Percentiles rank a stretch among this genome's conserved stretches.
phyloP scores from a whole-genome alignment of 2,797 vertebrate species.

The Meda fulgida region DNA sequence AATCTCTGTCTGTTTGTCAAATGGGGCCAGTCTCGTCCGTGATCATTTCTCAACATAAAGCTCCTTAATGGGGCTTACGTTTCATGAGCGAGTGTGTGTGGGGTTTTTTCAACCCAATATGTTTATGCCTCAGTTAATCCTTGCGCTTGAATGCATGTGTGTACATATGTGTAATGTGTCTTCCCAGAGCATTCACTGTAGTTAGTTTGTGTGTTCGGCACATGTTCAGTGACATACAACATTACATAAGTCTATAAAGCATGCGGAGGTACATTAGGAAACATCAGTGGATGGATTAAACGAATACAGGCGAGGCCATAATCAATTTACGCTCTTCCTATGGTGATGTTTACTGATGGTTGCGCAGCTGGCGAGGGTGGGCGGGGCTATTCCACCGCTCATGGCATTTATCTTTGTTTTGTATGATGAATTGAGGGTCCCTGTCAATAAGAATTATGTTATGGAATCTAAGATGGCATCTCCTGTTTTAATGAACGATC shows the following conservation, averaged over 20 bases:
- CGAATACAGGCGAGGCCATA: slow-evolving; percentile 1
- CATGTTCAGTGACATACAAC: slow-evolving; percentile 21
- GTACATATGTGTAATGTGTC: background rate
- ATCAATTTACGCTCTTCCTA: slow-evolving; percentile 26
- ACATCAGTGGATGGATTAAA: slow-evolving; percentile 1
- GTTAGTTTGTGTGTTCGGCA: slow-evolving; percentile 17
- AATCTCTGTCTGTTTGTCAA: slow-evolving; percentile 6
- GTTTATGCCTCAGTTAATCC: slow-evolving; percentile 34
- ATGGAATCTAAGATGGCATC: slow-evolving; percentile 52
- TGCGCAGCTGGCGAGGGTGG: background rate
- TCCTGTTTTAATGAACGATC: slow-evolving; percentile 7
- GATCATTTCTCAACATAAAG: slow-evolving; percentile 38
- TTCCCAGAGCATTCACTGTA: background rate
- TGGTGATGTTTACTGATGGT: slow-evolving; percentile 28
- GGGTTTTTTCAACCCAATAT: background rate
- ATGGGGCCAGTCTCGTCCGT: background rate
- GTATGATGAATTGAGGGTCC: slow-evolving; percentile 66
- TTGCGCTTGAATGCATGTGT: background rate
- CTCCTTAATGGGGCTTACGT: slow-evolving; percentile 38
- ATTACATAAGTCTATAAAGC: slow-evolving; percentile 34
- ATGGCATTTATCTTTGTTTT: slow-evolving; percentile 45
- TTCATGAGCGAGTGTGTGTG: slow-evolving; percentile 19
- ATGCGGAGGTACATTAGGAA: background rate
- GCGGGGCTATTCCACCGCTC: background rate
- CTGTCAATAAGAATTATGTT: slow-evolving; percentile 63